A percentile compares a stretch with the other conserved stretches of the same genome.
Conservation (phyloP, 2,113 vertebrate genomes). For the Gracilinanus agilis region DNA sequence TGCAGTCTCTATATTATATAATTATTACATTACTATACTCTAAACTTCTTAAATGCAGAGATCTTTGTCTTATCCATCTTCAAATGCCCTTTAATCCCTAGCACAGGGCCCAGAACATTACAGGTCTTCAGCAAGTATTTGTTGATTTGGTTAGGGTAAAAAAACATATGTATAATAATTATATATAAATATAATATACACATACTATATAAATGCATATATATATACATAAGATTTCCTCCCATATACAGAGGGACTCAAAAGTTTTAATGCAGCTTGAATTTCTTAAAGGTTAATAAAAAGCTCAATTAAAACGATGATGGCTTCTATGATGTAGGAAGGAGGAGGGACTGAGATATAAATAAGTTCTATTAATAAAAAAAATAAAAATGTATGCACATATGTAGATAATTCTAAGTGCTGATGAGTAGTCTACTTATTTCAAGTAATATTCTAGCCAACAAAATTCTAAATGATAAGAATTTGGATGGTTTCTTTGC, state of each 20-base stretch:
- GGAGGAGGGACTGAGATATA: no score
- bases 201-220: not conserved
- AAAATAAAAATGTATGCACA: not conserved
- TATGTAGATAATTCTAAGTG: not conserved
- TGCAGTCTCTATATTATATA: not conserved
- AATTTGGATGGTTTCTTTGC: slow-evolving; percentile 31
- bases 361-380: no score
- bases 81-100: not conserved
- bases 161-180: not conserved
- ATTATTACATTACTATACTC: not conserved
- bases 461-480: not conserved
- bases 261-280: not conserved
- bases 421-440: slow-evolving; percentile 12
- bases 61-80: not conserved
- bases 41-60: not conserved
- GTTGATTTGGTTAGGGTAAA: not conserved
- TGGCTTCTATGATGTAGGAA: no score
- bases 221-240: not conserved
- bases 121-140: not conserved
- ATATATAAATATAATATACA: not conserved
- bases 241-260: not conserved
- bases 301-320: not conserved
- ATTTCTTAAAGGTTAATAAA: not conserved
- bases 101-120: not conserved
- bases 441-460: slow-evolving; percentile 34